Conservation (phyloP, 2,888 invertebrate species). For the Ophioninae sp. region DNA sequence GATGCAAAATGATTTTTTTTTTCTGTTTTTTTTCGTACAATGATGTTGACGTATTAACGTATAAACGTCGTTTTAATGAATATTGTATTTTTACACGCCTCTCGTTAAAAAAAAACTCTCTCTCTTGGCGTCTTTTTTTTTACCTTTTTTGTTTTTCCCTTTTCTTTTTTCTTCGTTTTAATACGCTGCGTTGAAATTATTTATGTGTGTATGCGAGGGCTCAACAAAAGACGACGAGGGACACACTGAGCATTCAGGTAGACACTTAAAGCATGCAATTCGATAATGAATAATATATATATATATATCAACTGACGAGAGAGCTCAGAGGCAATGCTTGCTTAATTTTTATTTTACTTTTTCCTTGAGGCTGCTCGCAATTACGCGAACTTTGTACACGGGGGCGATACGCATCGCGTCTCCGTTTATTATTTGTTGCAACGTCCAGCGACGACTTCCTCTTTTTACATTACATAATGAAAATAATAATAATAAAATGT, state of each 20-base stretch:
- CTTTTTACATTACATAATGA: slow-evolving; percentile 6
- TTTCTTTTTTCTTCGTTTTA: slow-evolving; percentile 1
- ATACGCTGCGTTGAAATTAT: slow-evolving; percentile 32
- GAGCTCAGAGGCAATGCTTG: slow-evolving; percentile 30
- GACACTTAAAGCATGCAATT: slow-evolving; percentile 81
- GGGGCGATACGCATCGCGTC: slow-evolving; percentile 10
- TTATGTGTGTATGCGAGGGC: slow-evolving; percentile 53
- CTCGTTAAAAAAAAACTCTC: slow-evolving; percentile 38
- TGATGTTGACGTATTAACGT: slow-evolving; percentile 29
- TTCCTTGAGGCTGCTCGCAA: slow-evolving; percentile 23
- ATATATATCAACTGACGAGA: slow-evolving; percentile 22
- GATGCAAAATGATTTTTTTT: slow-evolving; percentile 47
- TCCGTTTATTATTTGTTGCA: slow-evolving; percentile 6
- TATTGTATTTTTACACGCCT: slow-evolving; percentile 66
- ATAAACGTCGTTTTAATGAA: slow-evolving; percentile 25
- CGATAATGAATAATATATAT: slow-evolving; percentile 69
- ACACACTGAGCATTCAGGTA: slow-evolving; percentile 80
- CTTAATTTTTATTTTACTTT: neutral
- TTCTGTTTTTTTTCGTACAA: neutral
- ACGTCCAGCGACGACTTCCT: slow-evolving; percentile 30
- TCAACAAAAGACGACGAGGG: slow-evolving; percentile 75
- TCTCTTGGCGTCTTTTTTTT: slow-evolving; percentile 21
- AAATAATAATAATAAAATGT: slow-evolving; percentile 3
- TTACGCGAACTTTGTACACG: slow-evolving; percentile 30
- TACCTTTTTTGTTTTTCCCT: no score